These are phyloP conservation scores for Salmo trutta DNA, from an alignment of 2,797 vertebrate genomes.

Conservation along the genomic window DNA sequence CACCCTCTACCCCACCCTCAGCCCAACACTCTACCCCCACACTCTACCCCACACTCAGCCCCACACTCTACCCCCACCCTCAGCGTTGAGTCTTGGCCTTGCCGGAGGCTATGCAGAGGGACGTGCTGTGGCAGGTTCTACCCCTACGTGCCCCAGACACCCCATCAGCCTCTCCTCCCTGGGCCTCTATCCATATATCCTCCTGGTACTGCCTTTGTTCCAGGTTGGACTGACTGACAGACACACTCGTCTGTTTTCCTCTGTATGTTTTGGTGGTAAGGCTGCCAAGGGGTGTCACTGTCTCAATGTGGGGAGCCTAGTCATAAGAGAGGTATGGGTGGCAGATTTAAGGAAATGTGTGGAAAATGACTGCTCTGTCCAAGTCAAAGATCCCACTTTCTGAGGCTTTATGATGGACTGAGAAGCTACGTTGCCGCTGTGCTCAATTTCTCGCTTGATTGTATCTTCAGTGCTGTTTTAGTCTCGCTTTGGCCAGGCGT, in stretches of 20 bases:
- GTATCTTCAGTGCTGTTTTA: not conserved
- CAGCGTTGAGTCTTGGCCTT: constrained; percentile 7
- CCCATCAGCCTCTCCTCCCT: constrained; percentile 14
- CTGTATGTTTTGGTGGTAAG: constrained; percentile 8
- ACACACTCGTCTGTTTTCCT: not conserved
- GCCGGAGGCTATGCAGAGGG: constrained; percentile 17
- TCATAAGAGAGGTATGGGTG: not conserved
- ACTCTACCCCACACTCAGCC: not conserved
- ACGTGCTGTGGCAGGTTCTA: constrained; percentile 29
- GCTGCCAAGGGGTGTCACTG: constrained; percentile 15
- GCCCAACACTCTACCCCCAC: too few relatives aligned
- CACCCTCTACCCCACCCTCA: too few relatives aligned
- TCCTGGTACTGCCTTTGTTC: not conserved
- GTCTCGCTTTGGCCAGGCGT: not conserved
- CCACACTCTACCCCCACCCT: not conserved
- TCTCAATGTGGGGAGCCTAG: constrained; percentile 11
- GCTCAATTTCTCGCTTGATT: not conserved
- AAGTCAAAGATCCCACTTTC: constrained; percentile 24
- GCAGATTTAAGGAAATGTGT: not conserved
- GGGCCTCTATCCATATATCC: constrained; percentile 9
- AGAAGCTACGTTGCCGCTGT: not conserved
- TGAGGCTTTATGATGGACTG: not conserved
- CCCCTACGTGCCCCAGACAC: constrained; percentile 12
- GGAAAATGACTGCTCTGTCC: not conserved
- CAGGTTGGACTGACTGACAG: constrained; percentile 3